phyloP scores from a whole-genome alignment of 53 echinoderm and acorn worm species.

The Echinometra lucunter region DNA sequence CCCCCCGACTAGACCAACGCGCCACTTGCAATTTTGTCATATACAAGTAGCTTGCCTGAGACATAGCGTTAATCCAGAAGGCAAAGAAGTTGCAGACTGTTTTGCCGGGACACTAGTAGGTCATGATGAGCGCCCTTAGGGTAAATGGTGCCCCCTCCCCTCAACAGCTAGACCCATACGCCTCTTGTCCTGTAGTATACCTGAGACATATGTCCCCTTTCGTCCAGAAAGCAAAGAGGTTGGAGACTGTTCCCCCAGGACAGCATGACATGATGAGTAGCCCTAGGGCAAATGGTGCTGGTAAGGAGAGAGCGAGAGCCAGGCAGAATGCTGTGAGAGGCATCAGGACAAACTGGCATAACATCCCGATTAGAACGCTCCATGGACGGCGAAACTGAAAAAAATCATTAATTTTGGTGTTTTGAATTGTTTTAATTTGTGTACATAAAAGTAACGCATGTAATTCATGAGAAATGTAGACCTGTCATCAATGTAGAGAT shows the following conservation, averaged over 20 bases:
- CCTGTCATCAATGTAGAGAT: too few relatives aligned
- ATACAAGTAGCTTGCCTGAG: conserved; percentile 64
- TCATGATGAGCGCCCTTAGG: conserved; percentile 61
- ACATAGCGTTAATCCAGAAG: conserved; percentile 84
- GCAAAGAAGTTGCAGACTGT: conserved; percentile 80
- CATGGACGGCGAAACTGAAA: conserved; percentile 56
- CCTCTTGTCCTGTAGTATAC: background rate
- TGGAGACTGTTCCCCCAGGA: conserved; percentile 83
- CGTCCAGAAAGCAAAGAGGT: conserved; percentile 84
- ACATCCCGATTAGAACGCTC: conserved; percentile 77
- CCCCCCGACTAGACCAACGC: too few relatives aligned
- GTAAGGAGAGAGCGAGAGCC: conserved; percentile 73
- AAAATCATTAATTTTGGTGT: background rate
- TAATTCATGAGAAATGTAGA: background rate
- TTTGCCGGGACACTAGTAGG: conserved; percentile 82
- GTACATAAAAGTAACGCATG: background rate
- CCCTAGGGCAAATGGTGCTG: conserved; percentile 72
- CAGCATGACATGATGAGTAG: conserved; percentile 79
- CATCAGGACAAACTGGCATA: conserved; percentile 82
- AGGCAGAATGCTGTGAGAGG: conserved; percentile 62
- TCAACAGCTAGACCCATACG: background rate
- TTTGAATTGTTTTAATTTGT: background rate
- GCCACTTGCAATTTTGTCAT: too few relatives aligned
- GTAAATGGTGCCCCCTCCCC: background rate
- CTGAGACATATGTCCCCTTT: conserved; percentile 85